Base-by-base conservation (phyloP, 2,888 invertebrate species). In the Pseudeuparius sepicola region DNA sequence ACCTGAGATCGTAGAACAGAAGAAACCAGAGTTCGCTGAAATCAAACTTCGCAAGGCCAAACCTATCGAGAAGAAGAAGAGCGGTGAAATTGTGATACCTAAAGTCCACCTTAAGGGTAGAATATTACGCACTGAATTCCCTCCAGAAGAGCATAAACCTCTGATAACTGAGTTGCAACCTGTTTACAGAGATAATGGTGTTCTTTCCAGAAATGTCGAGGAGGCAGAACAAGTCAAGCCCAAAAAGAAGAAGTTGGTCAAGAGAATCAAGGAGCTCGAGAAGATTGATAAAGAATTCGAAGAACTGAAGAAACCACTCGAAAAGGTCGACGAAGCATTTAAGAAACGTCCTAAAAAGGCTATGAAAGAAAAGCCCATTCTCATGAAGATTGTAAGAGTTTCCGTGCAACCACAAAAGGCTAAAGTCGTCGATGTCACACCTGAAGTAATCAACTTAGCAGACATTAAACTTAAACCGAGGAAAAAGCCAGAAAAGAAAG, bases 101-200 rank as follows among this genome's bases (percentile, higher is more conserved):
- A 79, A 76, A 56, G 64, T 79, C 24, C 67, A 76, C 51, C 61
- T 84, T 1, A 79, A 78, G 50, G 82, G 81, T 53, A 69, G 77
- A 43, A 75, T 83, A n/a, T 66, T 63, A 24, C 67, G 67, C 43
- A 53, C 67, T 1, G 62, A 65, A 31, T 65, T 65, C 41, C 61
- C 64, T 31, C 60, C 61, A 17, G 33, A 47, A 14, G 45, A 46
- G 25, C 53, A 59, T 46, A 38, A 40, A 24, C 53, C 57, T 41
- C 49, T 55, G 24, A 50, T 61, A 13, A 55, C 57, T 25, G 47
- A 58, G 36, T 45, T 61, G 43, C 47, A 55, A 46, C 57, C 58
- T 10, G 52, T 52, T 7, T 44, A 45, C 14, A 53, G 52, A 44
- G 59, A 60, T 34, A 55, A 53, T 35, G 68, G 67, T 10, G 55